Percentiles rank a stretch among this genome's conserved stretches.
phyloP scores from a whole-genome alignment of 1,140 invertebrate genomes.

The Latrodectus geometricus region DNA sequence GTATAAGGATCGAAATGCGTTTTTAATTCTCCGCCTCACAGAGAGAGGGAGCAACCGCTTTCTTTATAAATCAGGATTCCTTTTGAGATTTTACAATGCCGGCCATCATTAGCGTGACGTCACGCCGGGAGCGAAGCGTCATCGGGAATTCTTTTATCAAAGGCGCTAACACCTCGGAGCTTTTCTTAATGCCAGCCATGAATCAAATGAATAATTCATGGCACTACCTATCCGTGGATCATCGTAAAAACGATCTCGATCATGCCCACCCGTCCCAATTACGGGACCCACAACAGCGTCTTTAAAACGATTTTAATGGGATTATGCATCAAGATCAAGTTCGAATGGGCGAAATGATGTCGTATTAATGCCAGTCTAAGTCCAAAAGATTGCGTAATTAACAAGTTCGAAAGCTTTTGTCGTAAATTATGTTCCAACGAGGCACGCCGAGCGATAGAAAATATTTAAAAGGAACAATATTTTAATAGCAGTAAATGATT shows the following conservation, averaged over 20 bases:
- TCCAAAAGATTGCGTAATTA: conserved; percentile 6
- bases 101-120: conserved; percentile 13
- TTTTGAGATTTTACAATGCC: not conserved
- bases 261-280: not conserved
- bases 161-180: conserved; percentile 3
- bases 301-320: not conserved
- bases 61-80: conserved; percentile 13
- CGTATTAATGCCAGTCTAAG: not conserved
- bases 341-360: not conserved
- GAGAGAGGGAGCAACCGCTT: not conserved
- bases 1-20: not conserved
- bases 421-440: no score
- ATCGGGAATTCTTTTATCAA: not conserved
- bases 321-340: not conserved
- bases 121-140: not conserved
- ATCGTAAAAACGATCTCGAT: not conserved
- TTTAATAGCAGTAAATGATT: no score
- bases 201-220: conserved; percentile 7
- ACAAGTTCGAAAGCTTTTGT: no score
- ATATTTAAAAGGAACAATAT: no score
- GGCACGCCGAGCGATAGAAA: no score
- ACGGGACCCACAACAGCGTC: not conserved
- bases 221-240: not conserved
- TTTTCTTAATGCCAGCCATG: not conserved
- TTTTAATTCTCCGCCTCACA: conserved; percentile 15